Evolutionary conservation across 2,113 vertebrate genomes (phyloP).

Genomic region (Pluvianellus socialis): DNA sequence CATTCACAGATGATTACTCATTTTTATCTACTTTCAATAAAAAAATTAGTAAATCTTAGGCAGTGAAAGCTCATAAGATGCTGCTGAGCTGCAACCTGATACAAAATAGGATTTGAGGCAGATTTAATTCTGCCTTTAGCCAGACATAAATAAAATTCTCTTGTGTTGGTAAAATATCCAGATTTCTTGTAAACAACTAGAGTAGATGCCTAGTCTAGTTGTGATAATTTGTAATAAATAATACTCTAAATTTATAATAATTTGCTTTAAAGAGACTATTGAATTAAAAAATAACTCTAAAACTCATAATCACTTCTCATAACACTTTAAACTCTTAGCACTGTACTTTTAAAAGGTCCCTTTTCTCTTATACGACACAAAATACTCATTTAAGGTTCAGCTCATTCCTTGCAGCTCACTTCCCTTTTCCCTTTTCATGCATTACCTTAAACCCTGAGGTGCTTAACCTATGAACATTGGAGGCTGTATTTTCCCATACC

Average conservation of each 20-base stretch:
- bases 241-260: neutral
- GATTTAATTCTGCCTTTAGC: neutral
- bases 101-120: neutral
- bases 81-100: neutral
- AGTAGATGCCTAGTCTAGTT: neutral
- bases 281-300: neutral
- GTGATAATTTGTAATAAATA: neutral
- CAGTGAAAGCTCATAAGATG: neutral
- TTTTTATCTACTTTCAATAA: slow-evolving; percentile 21
- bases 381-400: neutral
- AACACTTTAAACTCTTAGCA: neutral
- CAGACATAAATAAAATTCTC: neutral
- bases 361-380: neutral
- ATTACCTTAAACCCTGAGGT: neutral
- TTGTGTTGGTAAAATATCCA: neutral
- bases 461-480: neutral
- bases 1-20: slow-evolving; percentile 43
- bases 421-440: neutral
- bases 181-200: neutral
- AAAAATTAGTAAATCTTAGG: slow-evolving; percentile 2
- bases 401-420: neutral
- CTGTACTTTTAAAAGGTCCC: accelerated
- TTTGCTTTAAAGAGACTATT: neutral
- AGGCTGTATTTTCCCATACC: neutral
- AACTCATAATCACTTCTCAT: neutral